phyloP scores from a whole-genome alignment of 2,797 vertebrate species.

The Kryptopterus vitreolus region DNA sequence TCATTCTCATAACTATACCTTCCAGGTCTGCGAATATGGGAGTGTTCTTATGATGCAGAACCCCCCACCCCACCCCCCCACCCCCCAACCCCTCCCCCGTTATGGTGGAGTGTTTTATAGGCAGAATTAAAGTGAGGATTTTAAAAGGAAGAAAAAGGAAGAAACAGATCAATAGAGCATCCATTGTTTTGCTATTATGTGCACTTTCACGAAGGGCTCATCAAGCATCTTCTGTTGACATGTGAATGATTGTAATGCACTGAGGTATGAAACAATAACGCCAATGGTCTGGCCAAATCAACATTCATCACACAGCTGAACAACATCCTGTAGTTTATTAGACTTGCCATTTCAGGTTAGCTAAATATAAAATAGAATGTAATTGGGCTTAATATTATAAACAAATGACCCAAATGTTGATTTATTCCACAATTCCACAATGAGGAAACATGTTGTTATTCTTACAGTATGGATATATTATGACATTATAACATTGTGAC shows the following conservation, averaged over 20 bases:
- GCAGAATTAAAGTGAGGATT: not conserved
- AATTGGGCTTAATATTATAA: not conserved
- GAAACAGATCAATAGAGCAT: constrained; percentile 17
- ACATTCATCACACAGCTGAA: not conserved
- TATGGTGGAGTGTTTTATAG: not conserved
- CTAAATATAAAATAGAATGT: not conserved
- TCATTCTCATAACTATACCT: not conserved
- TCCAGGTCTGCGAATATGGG: not conserved
- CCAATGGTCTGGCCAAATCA: not conserved
- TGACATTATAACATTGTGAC: too few relatives aligned
- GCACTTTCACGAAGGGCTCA: constrained; percentile 13
- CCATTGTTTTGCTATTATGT: constrained; percentile 4
- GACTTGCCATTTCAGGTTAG: not conserved
- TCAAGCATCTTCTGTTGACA: not conserved
- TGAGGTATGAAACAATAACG: not conserved
- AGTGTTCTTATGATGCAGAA: not conserved
- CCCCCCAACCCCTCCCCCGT: too few relatives aligned
- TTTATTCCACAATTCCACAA: not conserved
- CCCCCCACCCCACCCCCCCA: too few relatives aligned
- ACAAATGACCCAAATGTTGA: not conserved
- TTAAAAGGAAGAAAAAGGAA: constrained; percentile 14
- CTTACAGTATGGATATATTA: not conserved
- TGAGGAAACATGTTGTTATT: not conserved
- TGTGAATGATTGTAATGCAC: not conserved
- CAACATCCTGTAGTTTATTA: not conserved